Conservation (phyloP, 2,888 invertebrate species). For the Rutpela maculata region DNA sequence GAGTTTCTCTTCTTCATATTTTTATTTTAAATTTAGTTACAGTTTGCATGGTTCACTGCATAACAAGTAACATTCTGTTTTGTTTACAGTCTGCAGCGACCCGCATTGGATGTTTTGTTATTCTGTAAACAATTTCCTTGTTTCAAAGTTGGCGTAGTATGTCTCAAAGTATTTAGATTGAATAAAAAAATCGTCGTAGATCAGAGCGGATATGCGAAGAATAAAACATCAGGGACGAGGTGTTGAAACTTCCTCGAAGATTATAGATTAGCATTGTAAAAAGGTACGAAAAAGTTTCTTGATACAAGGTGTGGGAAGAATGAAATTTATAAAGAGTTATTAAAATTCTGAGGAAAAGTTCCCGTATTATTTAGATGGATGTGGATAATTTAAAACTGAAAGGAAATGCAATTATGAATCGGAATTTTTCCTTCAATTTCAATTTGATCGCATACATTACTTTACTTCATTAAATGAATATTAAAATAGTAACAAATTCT, state of each 20-base stretch:
- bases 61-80: not conserved
- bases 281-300: not conserved
- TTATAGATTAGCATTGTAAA: slow-evolving; percentile 7
- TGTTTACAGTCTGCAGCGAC: not conserved
- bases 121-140: not conserved
- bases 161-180: not conserved
- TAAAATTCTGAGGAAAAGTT: not conserved
- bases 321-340: not conserved
- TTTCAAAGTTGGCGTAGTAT: not conserved
- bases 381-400: not conserved
- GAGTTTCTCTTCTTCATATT: too few species aligned
- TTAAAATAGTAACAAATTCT: too few species aligned
- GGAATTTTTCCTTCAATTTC: not conserved
- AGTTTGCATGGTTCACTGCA: not conserved
- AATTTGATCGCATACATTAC: too few species aligned
- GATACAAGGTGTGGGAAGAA: not conserved
- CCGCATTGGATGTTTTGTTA: not conserved
- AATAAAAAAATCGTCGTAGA: not conserved
- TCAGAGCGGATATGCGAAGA: not conserved
- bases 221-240: slow-evolving; percentile 1
- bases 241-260: not conserved
- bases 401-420: not conserved
- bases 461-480: too few species aligned
- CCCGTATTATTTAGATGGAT: not conserved
- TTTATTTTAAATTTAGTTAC: too few species aligned